phyloP scores from a whole-genome alignment of 2,113 vertebrate species.

The Perca flavescens region DNA sequence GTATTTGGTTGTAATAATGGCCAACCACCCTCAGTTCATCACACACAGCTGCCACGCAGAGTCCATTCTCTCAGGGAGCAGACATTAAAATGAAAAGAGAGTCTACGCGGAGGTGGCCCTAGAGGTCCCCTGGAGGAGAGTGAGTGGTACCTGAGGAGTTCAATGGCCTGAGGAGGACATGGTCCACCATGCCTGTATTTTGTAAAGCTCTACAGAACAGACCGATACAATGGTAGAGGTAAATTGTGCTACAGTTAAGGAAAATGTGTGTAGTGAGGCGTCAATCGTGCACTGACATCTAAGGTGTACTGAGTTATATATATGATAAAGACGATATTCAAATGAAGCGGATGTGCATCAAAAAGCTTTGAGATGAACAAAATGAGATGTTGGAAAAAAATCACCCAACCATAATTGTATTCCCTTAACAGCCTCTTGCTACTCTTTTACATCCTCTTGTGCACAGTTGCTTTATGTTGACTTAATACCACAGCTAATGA shows the following conservation, averaged over 20 bases:
- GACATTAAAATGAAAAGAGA: slow-evolving; percentile 53
- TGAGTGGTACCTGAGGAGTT: slow-evolving; percentile 71
- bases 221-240: slow-evolving; percentile 35
- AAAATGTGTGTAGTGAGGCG: slow-evolving; percentile 30
- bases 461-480: slow-evolving; percentile 8
- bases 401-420: slow-evolving; percentile 9
- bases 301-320: neutral
- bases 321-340: slow-evolving; percentile 13
- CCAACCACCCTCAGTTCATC: slow-evolving; percentile 48
- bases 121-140: slow-evolving; percentile 38
- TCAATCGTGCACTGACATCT: neutral
- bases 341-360: slow-evolving; percentile 32
- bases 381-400: slow-evolving; percentile 27
- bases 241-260: slow-evolving; percentile 35
- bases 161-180: slow-evolving; percentile 80
- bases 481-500: neutral
- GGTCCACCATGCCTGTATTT: slow-evolving; percentile 54
- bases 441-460: slow-evolving; percentile 15
- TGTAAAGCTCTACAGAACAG: slow-evolving; percentile 57
- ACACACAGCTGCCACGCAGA: slow-evolving; percentile 12
- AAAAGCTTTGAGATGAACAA: slow-evolving; percentile 20
- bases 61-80: slow-evolving; percentile 40
- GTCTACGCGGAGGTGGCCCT: neutral
- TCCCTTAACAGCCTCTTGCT: neutral
- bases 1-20: slow-evolving; percentile 42